Percentiles rank a stretch among this genome's conserved stretches.
These are phyloP conservation scores for Tribolium madens DNA, from an alignment of 1,140 invertebrate species.

Conservation along the genomic window DNA sequence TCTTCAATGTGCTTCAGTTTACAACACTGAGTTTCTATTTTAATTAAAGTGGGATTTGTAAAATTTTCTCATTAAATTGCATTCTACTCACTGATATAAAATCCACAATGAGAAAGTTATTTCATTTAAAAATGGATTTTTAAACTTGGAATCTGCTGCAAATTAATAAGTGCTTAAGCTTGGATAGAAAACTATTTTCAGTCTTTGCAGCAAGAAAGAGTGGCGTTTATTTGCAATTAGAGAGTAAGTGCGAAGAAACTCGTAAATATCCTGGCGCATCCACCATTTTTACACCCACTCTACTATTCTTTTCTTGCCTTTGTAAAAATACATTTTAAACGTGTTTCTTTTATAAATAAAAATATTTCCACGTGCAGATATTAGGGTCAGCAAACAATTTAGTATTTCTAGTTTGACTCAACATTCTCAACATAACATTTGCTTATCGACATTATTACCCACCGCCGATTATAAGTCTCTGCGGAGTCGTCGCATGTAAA, in stretches of 20 bases:
- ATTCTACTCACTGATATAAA: not conserved
- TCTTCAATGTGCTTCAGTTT: not conserved
- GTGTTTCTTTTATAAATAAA: too few relatives aligned
- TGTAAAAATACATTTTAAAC: too few relatives aligned
- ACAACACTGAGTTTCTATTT: conserved; percentile 16
- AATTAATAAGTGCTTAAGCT: not conserved
- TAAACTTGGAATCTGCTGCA: not conserved
- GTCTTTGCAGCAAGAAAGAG: too few relatives aligned
- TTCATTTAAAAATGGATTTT: conserved; percentile 6
- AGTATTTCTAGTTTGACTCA: too few relatives aligned
- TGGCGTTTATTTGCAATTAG: not conserved
- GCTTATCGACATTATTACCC: too few relatives aligned
- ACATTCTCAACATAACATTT: too few relatives aligned
- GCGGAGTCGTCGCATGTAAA: too few relatives aligned
- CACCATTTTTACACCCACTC: conserved; percentile 14
- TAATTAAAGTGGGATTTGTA: conserved; percentile 42
- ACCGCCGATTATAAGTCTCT: too few relatives aligned
- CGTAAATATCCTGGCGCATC: conserved; percentile 11
- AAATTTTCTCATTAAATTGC: conserved; percentile 42
- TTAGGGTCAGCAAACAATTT: too few relatives aligned
- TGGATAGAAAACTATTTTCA: not conserved
- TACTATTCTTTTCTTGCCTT: too few relatives aligned
- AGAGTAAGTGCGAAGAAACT: not conserved
- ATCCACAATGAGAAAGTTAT: not conserved
- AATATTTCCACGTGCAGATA: too few relatives aligned